Conservation (phyloP, 2,888 invertebrate genomes). For the Epicampocera succincta region DNA sequence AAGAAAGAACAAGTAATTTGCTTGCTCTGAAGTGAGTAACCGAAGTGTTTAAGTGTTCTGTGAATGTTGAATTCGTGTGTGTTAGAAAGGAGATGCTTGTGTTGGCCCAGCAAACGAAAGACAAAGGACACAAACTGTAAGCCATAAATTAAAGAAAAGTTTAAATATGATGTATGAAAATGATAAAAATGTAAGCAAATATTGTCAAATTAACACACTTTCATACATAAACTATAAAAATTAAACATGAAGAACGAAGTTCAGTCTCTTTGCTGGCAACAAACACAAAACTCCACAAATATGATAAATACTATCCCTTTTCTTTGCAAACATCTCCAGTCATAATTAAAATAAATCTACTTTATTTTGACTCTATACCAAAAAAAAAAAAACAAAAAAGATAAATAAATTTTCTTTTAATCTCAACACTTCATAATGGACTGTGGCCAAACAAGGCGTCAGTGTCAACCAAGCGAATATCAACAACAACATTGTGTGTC, state of each 20-base stretch:
- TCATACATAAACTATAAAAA: constrained; percentile 26
- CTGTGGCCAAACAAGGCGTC: constrained; percentile 51
- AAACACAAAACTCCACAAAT: constrained; percentile 42
- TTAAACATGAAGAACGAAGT: constrained; percentile 7
- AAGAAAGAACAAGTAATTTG: not conserved
- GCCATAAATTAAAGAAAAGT: constrained; percentile 58
- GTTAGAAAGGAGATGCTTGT: not conserved
- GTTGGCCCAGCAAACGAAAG: constrained; percentile 33
- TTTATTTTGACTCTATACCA: not conserved
- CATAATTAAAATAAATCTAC: constrained; percentile 33
- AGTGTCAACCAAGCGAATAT: constrained; percentile 30
- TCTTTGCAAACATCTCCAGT: not conserved
- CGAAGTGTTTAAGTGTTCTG: constrained; percentile 35
- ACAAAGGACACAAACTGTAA: constrained; percentile 29
- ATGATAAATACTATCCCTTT: constrained; percentile 12
- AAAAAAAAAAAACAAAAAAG: constrained; percentile 5
- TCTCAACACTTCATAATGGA: constrained; percentile 66
- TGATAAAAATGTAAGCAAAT: constrained; percentile 65
- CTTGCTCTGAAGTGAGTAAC: constrained; percentile 1
- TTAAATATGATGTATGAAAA: constrained; percentile 57
- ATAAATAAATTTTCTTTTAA: constrained; percentile 45
- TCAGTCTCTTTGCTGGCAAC: constrained; percentile 2
- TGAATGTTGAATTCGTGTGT: constrained; percentile 14
- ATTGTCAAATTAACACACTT: constrained; percentile 69
- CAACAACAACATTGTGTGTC: constrained; percentile 49